Percentiles rank a stretch among this genome's conserved stretches.
Evolutionary conservation across 1,140 invertebrate species (phyloP).

Genomic region (Eriocheir sinensis): DNA sequence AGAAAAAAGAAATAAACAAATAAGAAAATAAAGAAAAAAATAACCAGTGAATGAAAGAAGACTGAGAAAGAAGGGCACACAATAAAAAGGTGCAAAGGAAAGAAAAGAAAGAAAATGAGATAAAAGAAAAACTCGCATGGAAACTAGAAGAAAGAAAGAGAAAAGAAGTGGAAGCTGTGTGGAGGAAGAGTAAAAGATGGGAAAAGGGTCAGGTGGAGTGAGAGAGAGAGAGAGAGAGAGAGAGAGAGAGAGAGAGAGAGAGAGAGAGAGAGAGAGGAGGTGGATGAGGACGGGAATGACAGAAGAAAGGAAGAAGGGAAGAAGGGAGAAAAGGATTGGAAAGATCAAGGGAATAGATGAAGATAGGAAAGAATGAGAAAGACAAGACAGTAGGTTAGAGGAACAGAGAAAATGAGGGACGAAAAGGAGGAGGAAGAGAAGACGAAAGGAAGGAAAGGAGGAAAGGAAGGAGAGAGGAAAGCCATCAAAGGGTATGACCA

Average conservation of each 20-base stretch:
- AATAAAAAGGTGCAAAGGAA: no score
- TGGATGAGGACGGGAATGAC: background rate
- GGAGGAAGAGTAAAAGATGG: background rate
- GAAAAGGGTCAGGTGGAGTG: background rate
- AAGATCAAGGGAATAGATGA: background rate
- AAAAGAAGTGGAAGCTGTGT: background rate
- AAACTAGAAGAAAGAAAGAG: background rate
- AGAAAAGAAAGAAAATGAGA: no score
- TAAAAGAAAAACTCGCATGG: no score
- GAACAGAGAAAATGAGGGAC: no score
- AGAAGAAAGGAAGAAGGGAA: background rate
- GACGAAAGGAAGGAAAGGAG: no score
- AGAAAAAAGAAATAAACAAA: background rate
- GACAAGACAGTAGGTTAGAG: no score
- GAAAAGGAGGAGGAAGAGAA: no score
- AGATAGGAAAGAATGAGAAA: no score
- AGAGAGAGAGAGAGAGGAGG: background rate
- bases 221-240: background rate
- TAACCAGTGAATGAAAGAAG: background rate
- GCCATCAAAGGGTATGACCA: no score
- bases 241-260: background rate
- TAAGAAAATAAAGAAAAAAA: background rate
- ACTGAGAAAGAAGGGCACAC: no score
- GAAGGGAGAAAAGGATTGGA: background rate
- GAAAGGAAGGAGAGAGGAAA: no score